A percentile compares a stretch with the other conserved stretches of the same genome.
These are phyloP conservation scores for Thunnus albacares DNA, from an alignment of 2,797 vertebrate genomes.

Conservation along the genomic window DNA sequence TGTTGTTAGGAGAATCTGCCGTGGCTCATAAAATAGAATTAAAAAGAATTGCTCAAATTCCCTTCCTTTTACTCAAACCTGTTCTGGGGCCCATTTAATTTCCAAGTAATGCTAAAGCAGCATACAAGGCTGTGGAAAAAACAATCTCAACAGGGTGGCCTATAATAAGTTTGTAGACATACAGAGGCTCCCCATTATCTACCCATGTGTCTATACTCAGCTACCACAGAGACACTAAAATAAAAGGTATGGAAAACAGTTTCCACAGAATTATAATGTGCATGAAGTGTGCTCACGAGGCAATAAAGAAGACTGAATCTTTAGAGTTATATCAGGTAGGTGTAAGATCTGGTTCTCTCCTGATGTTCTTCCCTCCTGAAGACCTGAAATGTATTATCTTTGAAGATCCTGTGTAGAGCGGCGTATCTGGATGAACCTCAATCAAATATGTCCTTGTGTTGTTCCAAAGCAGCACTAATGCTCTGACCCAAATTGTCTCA, in stretches of 20 bases:
- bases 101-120: constrained; percentile 1
- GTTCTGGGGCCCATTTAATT: constrained; percentile 31
- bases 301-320: neutral
- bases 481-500: neutral
- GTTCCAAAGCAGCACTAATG: constrained; percentile 1
- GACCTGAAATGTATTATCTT: constrained; percentile 7
- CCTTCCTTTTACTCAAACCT: constrained; percentile 35
- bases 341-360: constrained; percentile 18
- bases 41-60: constrained; percentile 58
- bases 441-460: constrained; percentile 31
- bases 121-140: constrained; percentile 3
- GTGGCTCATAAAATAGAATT: constrained; percentile 55
- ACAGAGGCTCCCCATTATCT: neutral
- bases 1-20: constrained; percentile 67
- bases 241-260: constrained; percentile 4
- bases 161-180: neutral
- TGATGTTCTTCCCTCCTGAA: neutral
- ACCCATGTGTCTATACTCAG: neutral
- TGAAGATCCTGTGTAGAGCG: constrained; percentile 19
- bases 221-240: neutral
- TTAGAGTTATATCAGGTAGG: constrained; percentile 1
- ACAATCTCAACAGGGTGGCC: neutral
- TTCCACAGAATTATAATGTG: constrained; percentile 7
- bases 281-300: neutral
- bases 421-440: constrained; percentile 1